A percentile compares a stretch with the other conserved stretches of the same genome.
phyloP scores from a whole-genome alignment of 2,888 invertebrate species.

The Miltochrista miniata region DNA sequence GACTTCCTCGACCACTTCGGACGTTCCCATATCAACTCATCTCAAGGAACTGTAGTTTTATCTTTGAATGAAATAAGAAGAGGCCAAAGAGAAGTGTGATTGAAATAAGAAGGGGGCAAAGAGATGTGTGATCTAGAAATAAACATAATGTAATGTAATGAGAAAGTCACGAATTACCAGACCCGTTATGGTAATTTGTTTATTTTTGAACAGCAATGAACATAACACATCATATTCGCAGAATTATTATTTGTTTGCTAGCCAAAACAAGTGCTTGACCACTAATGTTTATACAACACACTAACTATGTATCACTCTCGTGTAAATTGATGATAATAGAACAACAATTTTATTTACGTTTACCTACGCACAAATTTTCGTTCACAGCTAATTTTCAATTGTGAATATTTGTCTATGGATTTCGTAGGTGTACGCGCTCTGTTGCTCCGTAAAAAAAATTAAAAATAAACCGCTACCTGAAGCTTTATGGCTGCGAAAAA shows the following conservation, averaged over 20 bases:
- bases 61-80: no score
- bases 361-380: slow-evolving; percentile 25
- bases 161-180: no score
- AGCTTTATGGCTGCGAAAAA: slow-evolving; percentile 22
- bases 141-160: no score
- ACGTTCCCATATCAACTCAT: no score
- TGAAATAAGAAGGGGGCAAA: no score
- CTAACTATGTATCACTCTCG: slow-evolving; percentile 30
- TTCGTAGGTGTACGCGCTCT: slow-evolving; percentile 14
- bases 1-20: no score
- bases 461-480: slow-evolving; percentile 23
- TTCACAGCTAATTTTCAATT: slow-evolving; percentile 12
- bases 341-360: slow-evolving; percentile 28
- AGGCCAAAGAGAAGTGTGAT: no score
- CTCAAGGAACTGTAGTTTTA: no score
- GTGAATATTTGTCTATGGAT: slow-evolving; percentile 27
- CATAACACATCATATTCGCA: no score
- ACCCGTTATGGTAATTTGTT: no score
- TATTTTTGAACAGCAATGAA: no score
- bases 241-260: neutral
- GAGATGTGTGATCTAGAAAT: no score
- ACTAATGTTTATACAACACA: slow-evolving; percentile 19
- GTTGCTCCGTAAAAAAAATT: slow-evolving; percentile 18
- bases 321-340: slow-evolving; percentile 44
- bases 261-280: slow-evolving; percentile 6